Conservation (phyloP, 1,140 invertebrate species). For the Archegozetes longisetosus region DNA sequence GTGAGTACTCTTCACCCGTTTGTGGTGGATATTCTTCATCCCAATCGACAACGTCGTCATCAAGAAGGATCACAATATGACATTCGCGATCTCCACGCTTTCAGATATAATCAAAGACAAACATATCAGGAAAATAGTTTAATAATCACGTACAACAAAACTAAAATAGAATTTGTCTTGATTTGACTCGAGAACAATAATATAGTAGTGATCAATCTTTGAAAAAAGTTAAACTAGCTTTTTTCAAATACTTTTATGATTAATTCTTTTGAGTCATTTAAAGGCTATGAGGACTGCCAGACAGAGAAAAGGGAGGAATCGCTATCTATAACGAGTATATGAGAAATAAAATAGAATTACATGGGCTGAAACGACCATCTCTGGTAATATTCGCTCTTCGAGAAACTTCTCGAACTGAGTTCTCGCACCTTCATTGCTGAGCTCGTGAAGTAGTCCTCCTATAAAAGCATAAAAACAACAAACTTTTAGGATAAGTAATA, state of each 20-base stretch:
- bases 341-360: conserved; percentile 15
- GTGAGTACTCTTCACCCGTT: conserved; percentile 95
- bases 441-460: conserved; percentile 88
- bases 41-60: conserved; percentile 95
- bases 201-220: too few species aligned
- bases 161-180: not conserved
- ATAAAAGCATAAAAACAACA: conserved; percentile 20
- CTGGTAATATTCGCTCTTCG: conserved; percentile 81
- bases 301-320: too few species aligned
- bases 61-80: conserved; percentile 79
- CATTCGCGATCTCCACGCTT: conserved; percentile 27
- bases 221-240: too few species aligned
- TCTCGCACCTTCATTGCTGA: conserved; percentile 95
- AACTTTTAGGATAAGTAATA: too few species aligned
- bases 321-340: too few species aligned
- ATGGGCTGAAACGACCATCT: conserved; percentile 89
- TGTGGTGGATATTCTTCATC: conserved; percentile 96
- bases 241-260: too few species aligned
- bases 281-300: too few species aligned
- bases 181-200: too few species aligned
- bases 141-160: not conserved
- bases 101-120: not conserved
- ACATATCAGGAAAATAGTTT: not conserved
- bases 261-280: too few species aligned
- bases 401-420: conserved; percentile 91